Evolutionary conservation across 2,113 vertebrate genomes (phyloP), one percentile per base, ranked within the genome.

Genomic region (Brachirus orientalis): DNA sequence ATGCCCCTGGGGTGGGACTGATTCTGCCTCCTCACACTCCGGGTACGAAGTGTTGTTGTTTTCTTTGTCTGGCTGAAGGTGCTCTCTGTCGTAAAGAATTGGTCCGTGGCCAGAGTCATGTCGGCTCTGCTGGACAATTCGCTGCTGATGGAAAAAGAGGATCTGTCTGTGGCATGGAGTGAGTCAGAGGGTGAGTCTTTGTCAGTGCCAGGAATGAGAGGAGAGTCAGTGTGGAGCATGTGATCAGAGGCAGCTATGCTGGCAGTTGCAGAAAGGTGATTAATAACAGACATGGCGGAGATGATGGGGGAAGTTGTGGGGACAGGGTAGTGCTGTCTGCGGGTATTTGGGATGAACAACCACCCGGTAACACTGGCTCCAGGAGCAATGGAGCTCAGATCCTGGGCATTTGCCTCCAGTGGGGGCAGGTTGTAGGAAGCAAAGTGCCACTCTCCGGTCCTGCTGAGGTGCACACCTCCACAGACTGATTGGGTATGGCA

Each of bases 401-500:
- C 82, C 38, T 79, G 63, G 13, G 70, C 57, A 1, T 69, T 70
- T 0, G 85, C 85, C 7, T 79, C 74, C n/a, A 83, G 61, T 0
- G 92, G 86, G 5, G 89, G 82, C 41, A 76, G 55, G 16, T 88
- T 89, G 72, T 91, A 89, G 45, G 90, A 82, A 9, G 81, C 89
- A 46, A 81, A 90, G 77, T 92, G 87, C 92, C 90, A 91, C 2
- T 81, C 79, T 40, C 89, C 87, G 0, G 82, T 86, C 43, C 69
- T 82, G 48, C 48, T 35, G 4, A 72, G 36, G 17, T 56, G 90
- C 12, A 56, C 69, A 10, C 78, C 74, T 83, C 93, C 80, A 28
- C 92, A 76, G 50, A 90, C 69, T 11, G 86, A 52, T 86, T 87
- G 65, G 75, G 92, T 89, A 10, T 92, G 88, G 51, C 97, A 99